Evolutionary conservation across 2,797 vertebrate genomes (phyloP).

Genomic region (Vespertilio murinus): DNA sequence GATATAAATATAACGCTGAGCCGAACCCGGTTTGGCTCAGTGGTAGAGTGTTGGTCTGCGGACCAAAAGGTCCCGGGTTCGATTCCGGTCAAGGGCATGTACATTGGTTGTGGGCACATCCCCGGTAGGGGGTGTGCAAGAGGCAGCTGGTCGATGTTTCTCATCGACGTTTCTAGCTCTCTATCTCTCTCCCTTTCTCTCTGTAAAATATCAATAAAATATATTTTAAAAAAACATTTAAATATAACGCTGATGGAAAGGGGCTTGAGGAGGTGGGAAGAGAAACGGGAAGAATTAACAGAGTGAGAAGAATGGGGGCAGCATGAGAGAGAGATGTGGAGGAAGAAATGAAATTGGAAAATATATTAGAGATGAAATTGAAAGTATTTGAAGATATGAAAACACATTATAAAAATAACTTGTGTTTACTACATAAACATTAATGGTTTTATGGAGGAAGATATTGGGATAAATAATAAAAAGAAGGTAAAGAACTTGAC

Average conservation of each 20-base stretch:
- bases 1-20: neutral
- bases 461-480: neutral
- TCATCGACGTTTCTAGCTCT: no score
- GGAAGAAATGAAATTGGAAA: neutral
- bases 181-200: no score
- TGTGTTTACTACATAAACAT: neutral
- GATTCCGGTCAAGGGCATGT: no score
- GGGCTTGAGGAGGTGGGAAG: neutral
- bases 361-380: neutral
- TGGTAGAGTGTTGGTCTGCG: no score
- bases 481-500: neutral
- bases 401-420: neutral
- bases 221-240: no score
- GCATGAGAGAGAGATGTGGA: neutral
- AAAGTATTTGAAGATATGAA: neutral
- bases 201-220: no score
- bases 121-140: no score
- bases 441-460: neutral
- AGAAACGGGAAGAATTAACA: neutral
- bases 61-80: no score
- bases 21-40: no score
- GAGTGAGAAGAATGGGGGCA: neutral
- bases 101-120: no score
- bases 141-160: no score
- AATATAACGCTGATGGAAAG: neutral